Evolutionary conservation across 2,888 invertebrate species (phyloP).

Genomic region (Cremastinae sp.): DNA sequence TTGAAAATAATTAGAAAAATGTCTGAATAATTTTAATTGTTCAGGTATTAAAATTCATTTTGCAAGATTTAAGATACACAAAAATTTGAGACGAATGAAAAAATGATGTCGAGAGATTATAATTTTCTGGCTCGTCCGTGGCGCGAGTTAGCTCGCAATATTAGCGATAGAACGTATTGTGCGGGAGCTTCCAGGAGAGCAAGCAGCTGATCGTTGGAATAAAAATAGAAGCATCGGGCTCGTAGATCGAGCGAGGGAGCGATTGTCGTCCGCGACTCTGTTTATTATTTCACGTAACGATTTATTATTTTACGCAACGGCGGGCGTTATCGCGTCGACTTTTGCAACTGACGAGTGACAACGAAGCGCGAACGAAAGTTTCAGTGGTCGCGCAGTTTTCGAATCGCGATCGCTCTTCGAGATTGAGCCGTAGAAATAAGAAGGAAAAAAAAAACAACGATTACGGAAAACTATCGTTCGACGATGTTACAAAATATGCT

Average conservation of each 20-base stretch:
- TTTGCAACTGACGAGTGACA: conserved; percentile 2
- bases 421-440: conserved; percentile 12
- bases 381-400: not conserved
- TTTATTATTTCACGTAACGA: too few species aligned
- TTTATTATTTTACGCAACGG: conserved; percentile 39
- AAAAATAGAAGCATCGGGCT: conserved; percentile 68
- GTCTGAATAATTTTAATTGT: too few species aligned
- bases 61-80: too few species aligned
- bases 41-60: too few species aligned
- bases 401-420: conserved; percentile 15
- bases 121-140: too few species aligned
- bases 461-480: not conserved
- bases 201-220: conserved; percentile 68
- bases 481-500: conserved; percentile 12
- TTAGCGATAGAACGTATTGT: conserved; percentile 8
- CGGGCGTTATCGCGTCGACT: conserved; percentile 13
- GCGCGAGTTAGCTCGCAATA: not conserved
- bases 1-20: too few species aligned
- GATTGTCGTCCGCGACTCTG: conserved; percentile 11
- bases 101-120: too few species aligned
- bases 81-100: too few species aligned
- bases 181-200: conserved; percentile 65
- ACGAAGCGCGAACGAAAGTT: not conserved
- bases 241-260: conserved; percentile 44
- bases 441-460: conserved; percentile 26